Evolutionary conservation across 2,797 vertebrate species (phyloP), one percentile per base, ranked within the genome.

Genomic region (Denticeps clupeoides): DNA sequence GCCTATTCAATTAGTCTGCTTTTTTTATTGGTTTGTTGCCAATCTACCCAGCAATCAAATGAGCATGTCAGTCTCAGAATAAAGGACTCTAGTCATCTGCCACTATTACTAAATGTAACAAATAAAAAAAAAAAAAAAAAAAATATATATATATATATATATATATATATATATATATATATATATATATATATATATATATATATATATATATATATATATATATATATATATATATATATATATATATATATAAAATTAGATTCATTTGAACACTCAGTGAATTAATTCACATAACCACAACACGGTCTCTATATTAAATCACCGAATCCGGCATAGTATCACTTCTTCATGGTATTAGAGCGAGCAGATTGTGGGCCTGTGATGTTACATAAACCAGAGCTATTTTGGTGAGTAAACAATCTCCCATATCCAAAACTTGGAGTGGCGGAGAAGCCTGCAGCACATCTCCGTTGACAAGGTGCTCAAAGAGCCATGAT

Each of bases 351-450:
- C 9, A 19, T 38, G 1, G 10, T 21, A 9, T 19, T 21, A 8
- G 4, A 16, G 8, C 12, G 38, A 21, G 11, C 9, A 11, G 9
- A 9, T 11, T 10, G 27, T 28, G 10, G 9, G 28, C 10, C 28
- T 2, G 15, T 23, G 9, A 29, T 15, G 23, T 53, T 53, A 44
- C 32, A 40, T 53, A 37, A 53, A 25, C 21, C 3, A 7, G 24
- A 15, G 24, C 37, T 53, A 45, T 53, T 52, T 52, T 22, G 44
- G 16, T 9, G 24, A 45, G 42, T 31, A 46, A 45, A 53, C 32
- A 32, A 29, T 32, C 35, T 15, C 41, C 29, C 13, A 21, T 18
- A 18, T 16, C 35, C 42, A 12, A 23, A 43, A 46, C 46, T 24
- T 6, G 15, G 23, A 11, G 27, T 18, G 10, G 27, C 29, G 15